Conservation (phyloP, 2,888 invertebrate genomes). For the Adineta ricciae region DNA sequence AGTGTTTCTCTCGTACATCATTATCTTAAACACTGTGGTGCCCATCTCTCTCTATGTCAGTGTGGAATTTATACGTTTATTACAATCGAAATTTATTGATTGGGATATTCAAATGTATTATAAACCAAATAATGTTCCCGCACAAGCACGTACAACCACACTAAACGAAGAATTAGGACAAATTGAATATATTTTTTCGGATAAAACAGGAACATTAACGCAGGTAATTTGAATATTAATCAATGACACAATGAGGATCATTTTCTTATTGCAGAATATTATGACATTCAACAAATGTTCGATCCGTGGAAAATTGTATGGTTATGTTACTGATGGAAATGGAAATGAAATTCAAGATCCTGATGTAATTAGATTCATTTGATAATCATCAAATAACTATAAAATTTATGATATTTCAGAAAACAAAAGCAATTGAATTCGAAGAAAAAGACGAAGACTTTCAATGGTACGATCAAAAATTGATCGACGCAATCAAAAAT, state of each 20-base stretch:
- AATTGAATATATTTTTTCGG: slow-evolving; percentile 97
- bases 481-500: slow-evolving; percentile 68
- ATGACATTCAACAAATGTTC: slow-evolving; percentile 72
- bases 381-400: not conserved
- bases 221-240: slow-evolving; percentile 44
- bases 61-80: slow-evolving; percentile 83
- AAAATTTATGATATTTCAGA: not conserved
- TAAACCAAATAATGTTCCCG: slow-evolving; percentile 69
- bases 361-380: not conserved
- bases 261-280: slow-evolving; percentile 44
- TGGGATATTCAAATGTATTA: slow-evolving; percentile 98
- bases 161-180: slow-evolving; percentile 95
- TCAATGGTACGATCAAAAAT: slow-evolving; percentile 76
- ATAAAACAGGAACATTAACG: slow-evolving; percentile 96
- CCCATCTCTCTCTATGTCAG: slow-evolving; percentile 85
- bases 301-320: slow-evolving; percentile 78
- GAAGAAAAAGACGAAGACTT: slow-evolving; percentile 53
- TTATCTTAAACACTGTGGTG: slow-evolving; percentile 97
- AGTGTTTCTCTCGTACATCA: slow-evolving; percentile 97
- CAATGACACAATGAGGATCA: not conserved
- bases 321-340: slow-evolving; percentile 69
- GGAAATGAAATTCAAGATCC: slow-evolving; percentile 17
- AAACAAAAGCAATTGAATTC: not conserved
- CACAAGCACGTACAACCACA: slow-evolving; percentile 89
- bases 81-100: slow-evolving; percentile 94